Evolutionary conservation across 2,113 vertebrate species (phyloP), one percentile per base, ranked within the genome.

Genomic region (Physeter macrocephalus): DNA sequence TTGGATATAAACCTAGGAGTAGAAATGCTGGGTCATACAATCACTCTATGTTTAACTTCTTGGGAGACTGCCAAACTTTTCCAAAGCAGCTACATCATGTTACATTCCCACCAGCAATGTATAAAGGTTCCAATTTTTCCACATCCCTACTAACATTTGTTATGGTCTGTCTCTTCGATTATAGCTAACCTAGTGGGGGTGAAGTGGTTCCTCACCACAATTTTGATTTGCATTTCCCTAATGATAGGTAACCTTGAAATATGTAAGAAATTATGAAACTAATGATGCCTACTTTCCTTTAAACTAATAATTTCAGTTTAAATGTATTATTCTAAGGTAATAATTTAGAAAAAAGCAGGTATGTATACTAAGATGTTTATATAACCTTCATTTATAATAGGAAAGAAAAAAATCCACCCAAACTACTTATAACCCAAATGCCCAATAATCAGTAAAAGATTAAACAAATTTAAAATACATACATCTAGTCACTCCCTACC

Each of bases 211-310:
- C 39, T 95, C 41, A 75, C 13, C 61, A 15, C 77, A 41, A 27
- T 88, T 88, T 52, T 84, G 52, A 91, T 91, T 71, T 83, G 31
- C 31, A 88, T 75, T 83, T 91, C 61, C 41, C 36, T 91, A 82
- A 90, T 87, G 36, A 90, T 18, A 7, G 36, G 31, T 64, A 77
- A 88, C 41, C 52, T 54, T 77, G 34, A 75, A 90, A 93, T 59
- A 88, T 46, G n/a, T 75, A 93, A 91, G 67, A 93, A 95, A 83
- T 74, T 78, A 78, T 88, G 27, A 91, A 83, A 83, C 12, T 86
- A 91, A 95, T 43, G 43, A 72, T 59, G 64, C 5, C 15, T 72
- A 75, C 29, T 77, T 95, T 96, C 39, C 57, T 83, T 72, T 88
- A 80, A 83, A 57, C 31, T 67, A 90, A 57, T 43, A 88, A 96